Percentiles rank a stretch among this genome's conserved stretches.
Conservation (phyloP, 2,113 vertebrate genomes). For the Charina bottae region DNA sequence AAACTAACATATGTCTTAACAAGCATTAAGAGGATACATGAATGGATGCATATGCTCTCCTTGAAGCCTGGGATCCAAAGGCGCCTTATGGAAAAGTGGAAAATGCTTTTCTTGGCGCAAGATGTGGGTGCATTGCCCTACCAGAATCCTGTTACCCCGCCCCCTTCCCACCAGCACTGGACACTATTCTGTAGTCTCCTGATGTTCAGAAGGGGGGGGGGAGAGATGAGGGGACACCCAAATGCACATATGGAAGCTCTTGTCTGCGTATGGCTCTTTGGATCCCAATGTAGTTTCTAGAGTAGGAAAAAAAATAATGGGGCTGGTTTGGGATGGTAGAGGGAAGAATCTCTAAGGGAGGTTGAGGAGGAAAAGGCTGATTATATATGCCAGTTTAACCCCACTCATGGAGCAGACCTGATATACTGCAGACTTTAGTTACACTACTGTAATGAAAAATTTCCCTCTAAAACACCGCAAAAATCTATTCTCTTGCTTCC, state of each 20-base stretch:
- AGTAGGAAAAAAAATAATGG: slow-evolving; percentile 47
- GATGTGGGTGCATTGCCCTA: too few species aligned
- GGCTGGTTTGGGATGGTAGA: slow-evolving; percentile 55
- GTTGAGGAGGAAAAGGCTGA: slow-evolving; percentile 67
- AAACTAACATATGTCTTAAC: slow-evolving; percentile 64
- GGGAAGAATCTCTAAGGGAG: slow-evolving; percentile 61
- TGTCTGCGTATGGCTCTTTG: background rate
- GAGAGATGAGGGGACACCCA: too few species aligned
- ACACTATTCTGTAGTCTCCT: background rate
- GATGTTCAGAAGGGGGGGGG: background rate
- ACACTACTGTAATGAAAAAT: slow-evolving; percentile 62
- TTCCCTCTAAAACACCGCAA: slow-evolving; percentile 56
- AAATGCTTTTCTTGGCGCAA: background rate
- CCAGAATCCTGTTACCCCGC: background rate
- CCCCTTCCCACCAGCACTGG: background rate
- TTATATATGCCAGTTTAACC: slow-evolving; percentile 51
- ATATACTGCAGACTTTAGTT: slow-evolving; percentile 35
- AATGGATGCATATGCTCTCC: slow-evolving; percentile 55
- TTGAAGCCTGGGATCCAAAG: slow-evolving; percentile 41
- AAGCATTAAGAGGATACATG: slow-evolving; percentile 66
- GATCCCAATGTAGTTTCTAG: slow-evolving; percentile 18
- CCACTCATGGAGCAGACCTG: slow-evolving; percentile 46
- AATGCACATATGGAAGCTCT: background rate
- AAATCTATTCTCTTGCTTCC: slow-evolving; percentile 15
- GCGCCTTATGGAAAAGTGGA: background rate